Conservation (phyloP, 30 jellyfish, hydroid and myxozoan genomes). For the Hydractinia echinata region DNA sequence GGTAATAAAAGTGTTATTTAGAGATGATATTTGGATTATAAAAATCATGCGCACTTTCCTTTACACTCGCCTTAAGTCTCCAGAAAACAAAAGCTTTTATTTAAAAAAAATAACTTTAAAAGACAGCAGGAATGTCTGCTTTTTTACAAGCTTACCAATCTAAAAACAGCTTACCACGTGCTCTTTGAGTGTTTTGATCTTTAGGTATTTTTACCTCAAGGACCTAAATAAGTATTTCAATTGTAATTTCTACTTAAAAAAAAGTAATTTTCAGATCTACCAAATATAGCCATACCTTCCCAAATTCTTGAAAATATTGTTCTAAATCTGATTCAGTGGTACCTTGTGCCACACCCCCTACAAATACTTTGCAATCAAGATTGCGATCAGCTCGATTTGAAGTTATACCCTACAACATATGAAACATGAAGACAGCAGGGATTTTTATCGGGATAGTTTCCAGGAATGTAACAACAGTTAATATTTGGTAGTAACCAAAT, state of each 20-base stretch:
- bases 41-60: too few relatives aligned
- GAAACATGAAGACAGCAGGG: too few relatives aligned
- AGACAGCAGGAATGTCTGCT: neutral
- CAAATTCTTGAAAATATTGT: slow-evolving; percentile 74
- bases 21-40: too few relatives aligned
- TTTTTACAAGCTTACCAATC: neutral
- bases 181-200: slow-evolving; percentile 26
- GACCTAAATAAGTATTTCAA: slow-evolving; percentile 1
- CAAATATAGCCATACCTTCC: slow-evolving; percentile 39
- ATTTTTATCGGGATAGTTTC: too few relatives aligned
- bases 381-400: slow-evolving; percentile 55
- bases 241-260: neutral
- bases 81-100: too few relatives aligned
- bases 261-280: neutral
- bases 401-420: slow-evolving; percentile 25
- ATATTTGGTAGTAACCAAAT: too few relatives aligned
- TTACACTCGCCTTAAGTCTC: too few relatives aligned
- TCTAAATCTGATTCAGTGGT: slow-evolving; percentile 81
- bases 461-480: too few relatives aligned
- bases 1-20: too few relatives aligned
- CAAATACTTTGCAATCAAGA: slow-evolving; percentile 90
- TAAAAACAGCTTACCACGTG: slow-evolving; percentile 2
- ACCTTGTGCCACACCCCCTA: slow-evolving; percentile 98
- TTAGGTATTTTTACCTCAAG: slow-evolving; percentile 27
- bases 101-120: neutral